Conservation (phyloP, 2,113 vertebrate genomes). For the Microtus pennsylvanicus region DNA sequence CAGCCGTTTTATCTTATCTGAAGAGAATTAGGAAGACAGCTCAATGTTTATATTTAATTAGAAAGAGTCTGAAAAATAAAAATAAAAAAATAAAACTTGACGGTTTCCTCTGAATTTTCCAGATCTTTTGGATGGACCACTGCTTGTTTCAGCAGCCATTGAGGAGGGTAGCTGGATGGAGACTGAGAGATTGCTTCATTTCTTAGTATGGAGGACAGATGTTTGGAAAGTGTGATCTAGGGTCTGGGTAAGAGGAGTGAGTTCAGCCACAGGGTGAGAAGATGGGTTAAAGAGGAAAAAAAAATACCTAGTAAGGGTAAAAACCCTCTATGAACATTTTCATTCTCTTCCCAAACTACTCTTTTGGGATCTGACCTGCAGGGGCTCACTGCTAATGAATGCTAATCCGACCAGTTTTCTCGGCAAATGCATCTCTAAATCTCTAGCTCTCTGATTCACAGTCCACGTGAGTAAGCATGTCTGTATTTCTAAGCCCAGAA, state of each 20-base stretch:
- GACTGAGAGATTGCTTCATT: not conserved
- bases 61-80: not conserved
- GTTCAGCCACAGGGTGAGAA: not conserved
- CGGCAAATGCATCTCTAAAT: no score
- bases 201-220: not conserved
- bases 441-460: no score
- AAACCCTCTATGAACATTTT: not conserved
- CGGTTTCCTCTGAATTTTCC: not conserved
- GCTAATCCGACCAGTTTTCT: not conserved
- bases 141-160: not conserved
- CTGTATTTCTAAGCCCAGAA: no score
- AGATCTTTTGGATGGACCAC: not conserved
- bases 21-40: not conserved
- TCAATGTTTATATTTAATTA: not conserved
- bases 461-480: not conserved
- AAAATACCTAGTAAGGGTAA: not conserved
- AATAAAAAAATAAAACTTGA: not conserved
- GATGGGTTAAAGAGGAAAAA: not conserved
- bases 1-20: not conserved
- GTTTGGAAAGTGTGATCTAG: not conserved
- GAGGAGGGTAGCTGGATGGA: not conserved
- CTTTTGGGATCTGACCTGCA: not conserved
- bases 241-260: not conserved
- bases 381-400: not conserved
- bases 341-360: not conserved